Conservation (phyloP, 92 coral and sea anemone genomes). For the Heteractis magnifica region DNA sequence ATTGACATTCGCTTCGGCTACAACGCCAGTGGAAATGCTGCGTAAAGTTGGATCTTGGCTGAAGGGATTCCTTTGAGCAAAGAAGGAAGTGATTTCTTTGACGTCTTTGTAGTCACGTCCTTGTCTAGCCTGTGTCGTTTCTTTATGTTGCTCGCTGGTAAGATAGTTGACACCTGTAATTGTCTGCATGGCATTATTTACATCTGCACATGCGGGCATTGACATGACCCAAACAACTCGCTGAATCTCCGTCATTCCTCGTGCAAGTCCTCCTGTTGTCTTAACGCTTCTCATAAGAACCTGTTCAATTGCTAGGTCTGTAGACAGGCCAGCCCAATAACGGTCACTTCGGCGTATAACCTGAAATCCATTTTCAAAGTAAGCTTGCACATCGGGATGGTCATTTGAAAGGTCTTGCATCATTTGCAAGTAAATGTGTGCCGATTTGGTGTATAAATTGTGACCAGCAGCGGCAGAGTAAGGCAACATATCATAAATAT, state of each 20-base stretch:
- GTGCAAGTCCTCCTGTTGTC: not conserved
- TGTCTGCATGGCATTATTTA: slow-evolving; percentile 21
- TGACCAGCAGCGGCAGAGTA: slow-evolving; percentile 59
- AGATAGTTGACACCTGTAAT: not conserved
- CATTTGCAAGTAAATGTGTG: slow-evolving; percentile 19
- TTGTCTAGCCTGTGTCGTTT: slow-evolving; percentile 18
- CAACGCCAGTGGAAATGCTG: slow-evolving; percentile 20
- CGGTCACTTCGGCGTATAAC: slow-evolving; percentile 49
- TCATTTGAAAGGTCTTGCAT: slow-evolving; percentile 25
- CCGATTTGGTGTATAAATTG: slow-evolving; percentile 27
- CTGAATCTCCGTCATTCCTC: not conserved
- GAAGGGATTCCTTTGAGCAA: slow-evolving; percentile 27
- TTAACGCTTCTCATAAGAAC: not conserved
- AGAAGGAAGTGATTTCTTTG: not conserved
- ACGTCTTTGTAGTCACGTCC: slow-evolving; percentile 25
- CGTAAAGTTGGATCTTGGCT: slow-evolving; percentile 14
- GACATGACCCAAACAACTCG: not conserved
- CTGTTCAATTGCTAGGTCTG: slow-evolving; percentile 30
- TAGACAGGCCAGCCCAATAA: slow-evolving; percentile 56
- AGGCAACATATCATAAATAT: slow-evolving; percentile 44
- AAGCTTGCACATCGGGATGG: slow-evolving; percentile 17
- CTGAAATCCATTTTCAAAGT: slow-evolving; percentile 39
- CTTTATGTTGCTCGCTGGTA: slow-evolving; percentile 29
- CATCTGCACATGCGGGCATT: not conserved
- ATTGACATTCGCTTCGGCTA: slow-evolving; percentile 12